Evolutionary conservation across 53 echinoderm and acorn worm species (phyloP), one percentile per base, ranked within the genome.

Genomic region (Echinometra lucunter): DNA sequence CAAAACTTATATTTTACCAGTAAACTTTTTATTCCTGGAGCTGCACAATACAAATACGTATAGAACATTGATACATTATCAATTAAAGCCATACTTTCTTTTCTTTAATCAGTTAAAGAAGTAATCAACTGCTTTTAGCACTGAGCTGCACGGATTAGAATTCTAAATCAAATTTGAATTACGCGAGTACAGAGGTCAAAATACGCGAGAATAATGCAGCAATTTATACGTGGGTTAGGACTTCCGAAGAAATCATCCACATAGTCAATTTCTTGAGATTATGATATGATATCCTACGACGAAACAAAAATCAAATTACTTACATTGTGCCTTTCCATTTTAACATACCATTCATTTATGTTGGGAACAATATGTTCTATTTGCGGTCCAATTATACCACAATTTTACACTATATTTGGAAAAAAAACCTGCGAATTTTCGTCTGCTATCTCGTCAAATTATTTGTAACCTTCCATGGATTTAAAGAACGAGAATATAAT

Each of bases 11-110:
- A 85, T 30, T 47, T 89, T 32, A 35, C 37, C 60, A 60, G 58
- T 57, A 37, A 89, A 89, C 89, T 89, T 89, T n/a, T n/a, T 89
- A 89, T 58, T 89, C 40, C 16, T 60, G 37, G n/a, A 89, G 89
- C 89, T 89, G 89, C 89, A 58, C 21, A 60, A 57, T 89, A 89
- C 89, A 89, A 89, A 58, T 58, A 89, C 37, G 13, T 89, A 57
- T 57, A 89, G 89, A 89, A 89, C 89, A 89, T 37, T 85, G 12
- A 49, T 85, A 85, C 49, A 85, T 9, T 60, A 89, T 60, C 58
- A 57, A 55, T 89, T 89, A 85, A 89, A 38, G 89, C 30, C 21
- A 88, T 88, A n/a, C 30, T 58, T 58, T 58, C 6, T 12, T 58
- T 38, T 60, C 56, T 55, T 30, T 0, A 13, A 53, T 53, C 53